phyloP scores from a whole-genome alignment of 1,140 invertebrate genomes.

The Aradophagus sp. region DNA sequence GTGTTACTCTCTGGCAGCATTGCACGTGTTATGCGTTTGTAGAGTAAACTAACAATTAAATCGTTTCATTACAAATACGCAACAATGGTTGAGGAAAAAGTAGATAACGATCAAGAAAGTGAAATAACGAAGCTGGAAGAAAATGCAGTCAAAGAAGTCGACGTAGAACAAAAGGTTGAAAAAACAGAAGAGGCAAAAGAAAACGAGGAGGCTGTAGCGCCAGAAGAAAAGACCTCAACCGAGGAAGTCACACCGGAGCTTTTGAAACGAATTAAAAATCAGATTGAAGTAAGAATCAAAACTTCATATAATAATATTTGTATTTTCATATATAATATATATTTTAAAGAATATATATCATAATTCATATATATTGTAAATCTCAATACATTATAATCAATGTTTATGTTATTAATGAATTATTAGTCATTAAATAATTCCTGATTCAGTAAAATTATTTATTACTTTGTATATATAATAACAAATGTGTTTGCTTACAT shows the following conservation, averaged over 20 bases:
- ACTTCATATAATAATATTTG: neutral
- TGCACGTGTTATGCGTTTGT: neutral
- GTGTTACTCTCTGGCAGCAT: neutral
- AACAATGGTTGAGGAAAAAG: constrained; percentile 42
- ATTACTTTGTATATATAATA: too few relatives aligned
- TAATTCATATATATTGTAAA: neutral
- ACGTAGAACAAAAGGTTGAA: constrained; percentile 13
- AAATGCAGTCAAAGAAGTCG: constrained; percentile 39
- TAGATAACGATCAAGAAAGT: constrained; percentile 55
- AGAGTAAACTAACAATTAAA: neutral
- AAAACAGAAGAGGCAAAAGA: constrained; percentile 15
- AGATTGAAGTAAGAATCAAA: constrained; percentile 65
- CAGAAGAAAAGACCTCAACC: neutral
- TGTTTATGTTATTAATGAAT: too few relatives aligned
- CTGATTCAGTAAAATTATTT: too few relatives aligned
- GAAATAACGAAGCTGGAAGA: constrained; percentile 36
- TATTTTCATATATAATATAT: neutral
- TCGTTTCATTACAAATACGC: too few relatives aligned
- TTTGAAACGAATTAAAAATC: constrained; percentile 63
- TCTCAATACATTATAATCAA: too few relatives aligned
- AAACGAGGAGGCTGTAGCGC: neutral
- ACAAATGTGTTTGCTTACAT: too few relatives aligned
- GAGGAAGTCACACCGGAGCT: constrained; percentile 55
- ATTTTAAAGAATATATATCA: neutral
- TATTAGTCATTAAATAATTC: too few relatives aligned